These are phyloP conservation scores for Schizopygopsis pylzovi DNA, from an alignment of 2,797 vertebrate species.

Conservation along the genomic window DNA sequence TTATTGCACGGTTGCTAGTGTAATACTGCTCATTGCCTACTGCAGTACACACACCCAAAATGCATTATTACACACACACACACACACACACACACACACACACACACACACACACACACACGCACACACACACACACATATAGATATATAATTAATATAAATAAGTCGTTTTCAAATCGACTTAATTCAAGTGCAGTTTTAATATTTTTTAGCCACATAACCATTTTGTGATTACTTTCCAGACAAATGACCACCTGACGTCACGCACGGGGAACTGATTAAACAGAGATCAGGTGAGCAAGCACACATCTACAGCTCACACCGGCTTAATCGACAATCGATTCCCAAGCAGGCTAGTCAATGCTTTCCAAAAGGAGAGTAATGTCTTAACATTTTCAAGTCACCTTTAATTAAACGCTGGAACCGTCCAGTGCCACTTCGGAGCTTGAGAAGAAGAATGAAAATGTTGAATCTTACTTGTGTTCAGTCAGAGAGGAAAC, in stretches of 20 bases:
- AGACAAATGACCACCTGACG: neutral
- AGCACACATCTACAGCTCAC: neutral
- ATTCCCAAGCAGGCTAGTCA: neutral
- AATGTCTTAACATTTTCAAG: neutral
- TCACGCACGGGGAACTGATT: neutral
- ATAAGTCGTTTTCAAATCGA: neutral
- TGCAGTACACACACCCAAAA: neutral
- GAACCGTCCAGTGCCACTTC: neutral
- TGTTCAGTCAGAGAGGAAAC: neutral
- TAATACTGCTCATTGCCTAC: neutral
- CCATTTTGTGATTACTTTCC: neutral
- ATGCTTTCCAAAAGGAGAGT: neutral
- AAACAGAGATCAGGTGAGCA: neutral
- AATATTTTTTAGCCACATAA: neutral
- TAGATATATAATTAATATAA: too few relatives aligned
- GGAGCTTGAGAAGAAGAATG: neutral
- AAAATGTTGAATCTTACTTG: slow-evolving; percentile 30
- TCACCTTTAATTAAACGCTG: neutral
- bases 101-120: too few relatives aligned
- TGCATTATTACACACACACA: too few relatives aligned
- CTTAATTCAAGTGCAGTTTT: too few relatives aligned
- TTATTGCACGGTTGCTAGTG: too few relatives aligned
- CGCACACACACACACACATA: too few relatives aligned
- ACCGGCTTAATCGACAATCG: neutral
- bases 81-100: too few relatives aligned